Conservation (phyloP, 2,888 invertebrate genomes). For the Papilio elwesi region DNA sequence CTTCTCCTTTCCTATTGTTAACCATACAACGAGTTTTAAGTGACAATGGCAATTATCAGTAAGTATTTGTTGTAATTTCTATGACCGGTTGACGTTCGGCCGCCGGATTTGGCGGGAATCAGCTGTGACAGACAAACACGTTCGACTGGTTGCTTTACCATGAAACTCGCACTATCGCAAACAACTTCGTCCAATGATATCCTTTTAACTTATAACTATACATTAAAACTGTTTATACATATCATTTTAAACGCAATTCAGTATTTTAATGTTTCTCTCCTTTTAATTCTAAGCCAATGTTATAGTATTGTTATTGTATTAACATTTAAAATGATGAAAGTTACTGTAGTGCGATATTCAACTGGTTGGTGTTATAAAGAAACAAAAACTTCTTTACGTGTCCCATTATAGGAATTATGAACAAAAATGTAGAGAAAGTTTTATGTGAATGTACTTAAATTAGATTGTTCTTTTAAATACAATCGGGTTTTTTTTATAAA, state of each 20-base stretch:
- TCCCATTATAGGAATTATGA: too few species aligned
- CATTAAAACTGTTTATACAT: not conserved
- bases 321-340: too few species aligned
- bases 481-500: too few species aligned
- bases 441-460: too few species aligned
- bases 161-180: slow-evolving; percentile 23
- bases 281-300: too few species aligned
- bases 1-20: slow-evolving; percentile 39
- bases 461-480: too few species aligned
- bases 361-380: too few species aligned
- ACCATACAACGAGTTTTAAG: slow-evolving; percentile 39
- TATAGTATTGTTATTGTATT: too few species aligned
- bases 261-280: too few species aligned
- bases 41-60: slow-evolving; percentile 40
- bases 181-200: not conserved
- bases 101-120: slow-evolving; percentile 56
- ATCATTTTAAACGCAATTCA: not conserved
- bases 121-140: slow-evolving; percentile 50
- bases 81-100: slow-evolving; percentile 35
- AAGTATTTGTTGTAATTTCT: slow-evolving; percentile 36
- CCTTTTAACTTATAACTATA: not conserved
- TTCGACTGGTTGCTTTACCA: slow-evolving; percentile 44
- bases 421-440: too few species aligned
- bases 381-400: too few species aligned
- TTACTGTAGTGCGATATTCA: too few species aligned